phyloP scores from a whole-genome alignment of 1,140 invertebrate genomes.

The Ips typographus region DNA sequence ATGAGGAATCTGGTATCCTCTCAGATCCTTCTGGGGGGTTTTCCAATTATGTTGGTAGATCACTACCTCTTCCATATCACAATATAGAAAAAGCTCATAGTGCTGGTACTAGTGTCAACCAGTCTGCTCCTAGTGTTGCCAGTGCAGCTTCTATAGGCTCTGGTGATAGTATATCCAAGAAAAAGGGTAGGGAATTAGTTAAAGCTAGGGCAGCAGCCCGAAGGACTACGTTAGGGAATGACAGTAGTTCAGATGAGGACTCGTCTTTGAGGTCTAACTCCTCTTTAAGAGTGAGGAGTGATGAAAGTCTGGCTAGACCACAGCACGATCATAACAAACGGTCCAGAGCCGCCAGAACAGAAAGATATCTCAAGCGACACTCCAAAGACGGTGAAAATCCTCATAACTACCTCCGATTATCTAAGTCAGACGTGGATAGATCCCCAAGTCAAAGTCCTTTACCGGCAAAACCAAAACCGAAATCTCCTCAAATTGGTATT shows the following conservation, averaged over 20 bases:
- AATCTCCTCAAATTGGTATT: slow-evolving; percentile 38
- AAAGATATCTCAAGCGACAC: slow-evolving; percentile 73
- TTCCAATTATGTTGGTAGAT: slow-evolving; percentile 53
- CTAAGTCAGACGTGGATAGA: slow-evolving; percentile 47
- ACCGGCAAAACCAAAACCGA: slow-evolving; percentile 19
- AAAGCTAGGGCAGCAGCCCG: slow-evolving; percentile 66
- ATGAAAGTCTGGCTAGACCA: slow-evolving; percentile 57
- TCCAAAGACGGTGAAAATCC: slow-evolving; percentile 67
- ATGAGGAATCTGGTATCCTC: slow-evolving; percentile 53
- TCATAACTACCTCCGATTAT: slow-evolving; percentile 44
- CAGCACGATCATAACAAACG: slow-evolving; percentile 49
- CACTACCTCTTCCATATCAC: not conserved
- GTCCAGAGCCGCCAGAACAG: slow-evolving; percentile 70
- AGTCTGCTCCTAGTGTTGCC: slow-evolving; percentile 14
- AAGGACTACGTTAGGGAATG: slow-evolving; percentile 59
- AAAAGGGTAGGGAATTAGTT: slow-evolving; percentile 58
- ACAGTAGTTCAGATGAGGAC: slow-evolving; percentile 75
- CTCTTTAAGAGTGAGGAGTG: slow-evolving; percentile 65
- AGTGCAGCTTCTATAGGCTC: slow-evolving; percentile 42
- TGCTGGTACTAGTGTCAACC: slow-evolving; percentile 24
- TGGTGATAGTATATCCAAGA: slow-evolving; percentile 57
- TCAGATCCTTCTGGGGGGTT: slow-evolving; percentile 51
- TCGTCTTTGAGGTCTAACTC: slow-evolving; percentile 63
- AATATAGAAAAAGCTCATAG: not conserved
- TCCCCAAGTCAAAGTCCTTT: slow-evolving; percentile 43